Base-by-base conservation (phyloP, 2,797 vertebrate species). In the Xyrichtys novacula region DNA sequence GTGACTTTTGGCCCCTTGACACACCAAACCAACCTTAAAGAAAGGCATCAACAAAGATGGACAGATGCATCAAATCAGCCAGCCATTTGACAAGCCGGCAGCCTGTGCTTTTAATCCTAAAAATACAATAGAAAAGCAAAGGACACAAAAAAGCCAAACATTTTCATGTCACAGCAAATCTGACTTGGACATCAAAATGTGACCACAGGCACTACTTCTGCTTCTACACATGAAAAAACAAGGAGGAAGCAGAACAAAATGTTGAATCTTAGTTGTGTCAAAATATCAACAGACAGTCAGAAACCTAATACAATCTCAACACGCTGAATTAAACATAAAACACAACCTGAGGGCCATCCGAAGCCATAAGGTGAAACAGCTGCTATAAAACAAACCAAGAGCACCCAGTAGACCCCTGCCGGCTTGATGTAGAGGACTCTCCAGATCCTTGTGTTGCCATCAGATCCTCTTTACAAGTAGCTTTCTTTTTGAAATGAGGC, bases 1-100 rank as follows among this genome's bases (percentile, higher is more conserved):
- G 54, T 42, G 65, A 39, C 64, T 63, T 71, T 72, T 72, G 48
- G 34, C 26, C 50, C 32, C 36, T 28, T 0, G 17, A 63, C 59
- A 48, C 44, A 31, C 11, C 26, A 52, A 43, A 15, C 28, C 36
- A 32, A 53, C 59, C 7, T 4, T 40, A 28, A 61, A 71, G 26
- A 52, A 55, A 6, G 19, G 7, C 22, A 29, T 32, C 28, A n/a
- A 26, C 43, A 49, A 43, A 61, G 47, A 57, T 11, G 9, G 44
- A 66, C 53, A 50, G 50, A 70, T 34, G 39, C 31, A 15, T 64
- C 44, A 22, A 23, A 7, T 23, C 44, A 39, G 38, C 19, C 31
- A 9, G 16, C 50, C 11, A 3, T 6, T n/a, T 36, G 34, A 32
- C 26, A 23, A 17, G 39, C 34, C 26, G 28, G 28, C n/a, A 38